Base-by-base conservation (phyloP, 37 sponge, comb jelly and placozoan genomes). In the Mnemiopsis leidyi region DNA sequence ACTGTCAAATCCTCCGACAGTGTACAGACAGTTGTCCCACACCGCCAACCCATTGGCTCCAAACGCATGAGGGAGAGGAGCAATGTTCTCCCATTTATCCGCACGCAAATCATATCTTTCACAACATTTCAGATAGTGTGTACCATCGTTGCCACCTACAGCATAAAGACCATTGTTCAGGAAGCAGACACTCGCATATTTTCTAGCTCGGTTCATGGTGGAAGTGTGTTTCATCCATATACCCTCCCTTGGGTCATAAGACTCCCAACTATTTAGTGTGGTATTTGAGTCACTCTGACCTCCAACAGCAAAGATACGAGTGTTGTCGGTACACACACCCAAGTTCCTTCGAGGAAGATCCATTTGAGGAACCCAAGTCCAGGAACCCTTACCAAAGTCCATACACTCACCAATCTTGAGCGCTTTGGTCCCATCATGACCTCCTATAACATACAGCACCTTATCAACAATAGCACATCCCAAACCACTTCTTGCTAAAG, bases 1-100 rank as follows among this genome's bases (percentile, higher is more conserved):
- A n/a, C 90, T 40, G 90, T 85, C 90, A 38, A 85, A 85, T 33
- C 90, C 90, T 40, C 90, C 90, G 0, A 85, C 90, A 23, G 90
- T 40, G n/a, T 23, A 35, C 29, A 85, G 1, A 25, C 36, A 25
- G 26, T 85, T 37, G 20, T 33, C 90, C 90, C 90, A 85, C 16
- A 85, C 61, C 3, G 36, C 35, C 0, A 85, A 61, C 0, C 90
- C 90, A 33, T 85, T 85, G 25, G 90, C 90, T n/a, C 90, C 90
- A 29, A 85, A 85, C 0, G 90, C 48, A 33, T 85, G 90, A 1
- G 90, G 90, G 0, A 85, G 26, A 2, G 61, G 3, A 9, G 90
- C 90, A 2, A 85, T 33, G 2, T 28, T 18, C 25, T 23, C 90
- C 90, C 90, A 85, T 37, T 39, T 85, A 0, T 20, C 90, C 0